These are phyloP conservation scores for Pteronotus mesoamericanus DNA, from an alignment of 2,797 vertebrate species.

Conservation along the genomic window DNA sequence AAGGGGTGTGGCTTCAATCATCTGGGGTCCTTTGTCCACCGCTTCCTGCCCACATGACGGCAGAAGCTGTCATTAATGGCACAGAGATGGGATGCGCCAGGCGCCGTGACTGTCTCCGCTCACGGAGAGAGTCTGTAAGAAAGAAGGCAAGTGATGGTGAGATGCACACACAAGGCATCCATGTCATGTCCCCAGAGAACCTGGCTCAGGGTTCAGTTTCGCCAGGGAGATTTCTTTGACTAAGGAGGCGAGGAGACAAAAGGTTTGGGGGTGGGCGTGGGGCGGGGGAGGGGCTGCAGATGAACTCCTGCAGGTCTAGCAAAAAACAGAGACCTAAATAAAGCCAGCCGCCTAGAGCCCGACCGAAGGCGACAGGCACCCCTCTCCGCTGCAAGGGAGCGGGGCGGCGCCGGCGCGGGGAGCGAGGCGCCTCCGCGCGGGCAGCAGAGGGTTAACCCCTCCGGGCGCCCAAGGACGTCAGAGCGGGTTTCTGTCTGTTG, in stretches of 20 bases:
- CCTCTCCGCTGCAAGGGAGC: not conserved
- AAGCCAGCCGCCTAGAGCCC: slow-evolving; percentile 10
- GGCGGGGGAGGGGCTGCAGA: slow-evolving; percentile 24
- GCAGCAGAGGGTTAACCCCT: slow-evolving; percentile 81
- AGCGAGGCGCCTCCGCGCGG: slow-evolving; percentile 58
- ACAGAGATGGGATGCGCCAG: not conserved
- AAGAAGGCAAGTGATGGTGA: not conserved
- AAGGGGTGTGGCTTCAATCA: slow-evolving; percentile 28
- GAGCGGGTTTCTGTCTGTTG: slow-evolving; percentile 77
- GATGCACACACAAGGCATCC: not conserved
- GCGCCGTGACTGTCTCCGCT: not conserved
- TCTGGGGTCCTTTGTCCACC: slow-evolving; percentile 51
- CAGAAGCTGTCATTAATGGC: not conserved
- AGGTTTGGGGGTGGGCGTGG: not conserved
- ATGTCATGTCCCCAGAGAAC: not conserved
- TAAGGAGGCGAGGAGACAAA: slow-evolving; percentile 54
- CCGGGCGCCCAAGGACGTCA: slow-evolving; percentile 79
- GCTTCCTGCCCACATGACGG: not conserved
- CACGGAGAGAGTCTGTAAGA: not conserved
- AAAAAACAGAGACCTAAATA: not conserved
- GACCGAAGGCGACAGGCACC: slow-evolving; percentile 15
- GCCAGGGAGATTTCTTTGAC: slow-evolving; percentile 23
- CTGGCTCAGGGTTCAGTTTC: slow-evolving; percentile 37
- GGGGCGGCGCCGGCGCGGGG: not conserved
- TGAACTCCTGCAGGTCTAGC: slow-evolving; percentile 15